Conservation (phyloP, 1,140 invertebrate species). For the Diabrotica virgifera region DNA sequence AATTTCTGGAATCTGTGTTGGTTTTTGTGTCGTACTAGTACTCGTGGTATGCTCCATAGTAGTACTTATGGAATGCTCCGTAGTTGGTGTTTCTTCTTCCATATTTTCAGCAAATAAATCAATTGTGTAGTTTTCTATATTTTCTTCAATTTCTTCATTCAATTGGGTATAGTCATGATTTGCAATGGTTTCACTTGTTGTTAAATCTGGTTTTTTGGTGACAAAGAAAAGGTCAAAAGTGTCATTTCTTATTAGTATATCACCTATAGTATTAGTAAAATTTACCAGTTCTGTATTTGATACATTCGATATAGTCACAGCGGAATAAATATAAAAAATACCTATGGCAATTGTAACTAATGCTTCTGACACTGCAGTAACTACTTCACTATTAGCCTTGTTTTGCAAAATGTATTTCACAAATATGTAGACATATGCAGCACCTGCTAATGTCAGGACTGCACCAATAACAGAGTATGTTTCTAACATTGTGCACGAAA, state of each 20-base stretch:
- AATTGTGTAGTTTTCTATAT: constrained; percentile 9
- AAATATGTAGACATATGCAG: constrained; percentile 20
- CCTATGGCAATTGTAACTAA: constrained; percentile 26
- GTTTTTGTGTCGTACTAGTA: neutral
- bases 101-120: neutral
- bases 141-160: constrained; percentile 9
- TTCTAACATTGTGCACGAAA: constrained; percentile 18
- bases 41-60: too few relatives aligned
- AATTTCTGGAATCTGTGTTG: constrained; percentile 3
- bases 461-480: constrained; percentile 25
- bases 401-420: constrained; percentile 17
- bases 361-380: constrained; percentile 20
- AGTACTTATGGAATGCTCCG: too few relatives aligned
- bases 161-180: constrained; percentile 6
- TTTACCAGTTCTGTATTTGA: constrained; percentile 9
- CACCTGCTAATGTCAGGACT: constrained; percentile 20
- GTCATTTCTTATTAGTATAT: constrained; percentile 10
- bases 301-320: constrained; percentile 12
- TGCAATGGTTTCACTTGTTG: constrained; percentile 6
- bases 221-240: neutral
- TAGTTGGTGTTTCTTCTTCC: neutral
- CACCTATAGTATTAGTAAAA: constrained; percentile 17
- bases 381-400: constrained; percentile 10
- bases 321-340: constrained; percentile 26
- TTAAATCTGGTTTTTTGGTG: neutral